Conservation (phyloP, 2,113 vertebrate genomes). For the Pollimyrus isidori region DNA sequence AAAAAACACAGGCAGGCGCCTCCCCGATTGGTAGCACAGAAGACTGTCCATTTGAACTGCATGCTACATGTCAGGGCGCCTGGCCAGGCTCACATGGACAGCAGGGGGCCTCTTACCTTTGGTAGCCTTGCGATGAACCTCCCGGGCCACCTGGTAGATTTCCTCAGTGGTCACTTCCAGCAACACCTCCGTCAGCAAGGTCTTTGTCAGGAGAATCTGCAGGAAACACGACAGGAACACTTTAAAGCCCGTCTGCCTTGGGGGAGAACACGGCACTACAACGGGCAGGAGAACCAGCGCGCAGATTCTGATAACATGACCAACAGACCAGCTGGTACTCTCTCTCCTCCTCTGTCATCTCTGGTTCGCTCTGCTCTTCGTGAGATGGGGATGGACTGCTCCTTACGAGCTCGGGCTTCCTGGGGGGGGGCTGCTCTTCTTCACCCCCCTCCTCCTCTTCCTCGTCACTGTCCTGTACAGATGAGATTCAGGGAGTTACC, state of each 20-base stretch:
- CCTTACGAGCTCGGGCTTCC: conserved; percentile 65
- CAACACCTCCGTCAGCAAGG: conserved; percentile 90
- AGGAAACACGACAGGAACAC: not conserved
- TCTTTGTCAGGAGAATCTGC: conserved; percentile 94
- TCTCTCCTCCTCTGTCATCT: conserved; percentile 95
- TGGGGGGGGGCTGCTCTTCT: conserved; percentile 60
- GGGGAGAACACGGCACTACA: not conserved
- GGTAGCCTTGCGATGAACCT: conserved; percentile 90
- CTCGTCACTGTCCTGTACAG: conserved; percentile 81
- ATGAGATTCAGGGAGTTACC: not conserved
- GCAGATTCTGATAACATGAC: not conserved
- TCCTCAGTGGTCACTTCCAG: conserved; percentile 97
- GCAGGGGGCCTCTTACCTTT: conserved; percentile 71
- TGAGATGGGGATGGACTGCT: conserved; percentile 81
- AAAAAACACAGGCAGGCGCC: conserved; percentile 2
- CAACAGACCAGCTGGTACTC: conserved; percentile 88
- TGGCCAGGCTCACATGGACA: not conserved
- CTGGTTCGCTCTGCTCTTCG: conserved; percentile 87
- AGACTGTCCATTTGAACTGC: not conserved
- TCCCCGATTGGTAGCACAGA: not conserved
- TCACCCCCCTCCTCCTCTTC: conserved; percentile 70
- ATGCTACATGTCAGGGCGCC: not conserved
- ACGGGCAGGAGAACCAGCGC: not conserved
- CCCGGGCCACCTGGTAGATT: conserved; percentile 84
- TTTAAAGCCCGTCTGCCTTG: not conserved